These are phyloP conservation scores for Timema cristinae DNA, from an alignment of 2,888 invertebrate genomes.

Conservation along the genomic window DNA sequence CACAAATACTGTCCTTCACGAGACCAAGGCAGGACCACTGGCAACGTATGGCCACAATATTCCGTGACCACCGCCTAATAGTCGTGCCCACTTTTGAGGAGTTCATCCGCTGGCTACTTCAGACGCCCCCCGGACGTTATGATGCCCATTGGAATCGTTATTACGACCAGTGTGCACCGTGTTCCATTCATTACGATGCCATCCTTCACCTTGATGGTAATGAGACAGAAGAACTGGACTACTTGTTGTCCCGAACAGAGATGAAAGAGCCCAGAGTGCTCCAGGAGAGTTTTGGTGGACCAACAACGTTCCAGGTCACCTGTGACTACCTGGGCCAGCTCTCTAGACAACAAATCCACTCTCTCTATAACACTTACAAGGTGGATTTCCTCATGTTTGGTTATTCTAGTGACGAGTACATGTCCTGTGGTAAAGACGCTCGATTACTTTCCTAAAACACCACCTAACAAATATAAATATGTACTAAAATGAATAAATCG, in stretches of 20 bases:
- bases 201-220: conserved; percentile 42
- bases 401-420: conserved; percentile 39
- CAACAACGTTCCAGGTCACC: conserved; percentile 38
- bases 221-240: conserved; percentile 36
- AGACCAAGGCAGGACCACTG: conserved; percentile 38
- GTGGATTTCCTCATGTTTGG: conserved; percentile 44
- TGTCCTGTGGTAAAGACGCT: conserved; percentile 35
- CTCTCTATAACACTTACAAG: conserved; percentile 41
- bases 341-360: conserved; percentile 35
- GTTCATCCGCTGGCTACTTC: conserved; percentile 41
- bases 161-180: conserved; percentile 42
- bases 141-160: conserved; percentile 45
- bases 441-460: no score
- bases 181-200: conserved; percentile 40
- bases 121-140: conserved; percentile 36
- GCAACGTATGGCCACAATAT: conserved; percentile 10
- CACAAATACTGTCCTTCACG: conserved; percentile 42
- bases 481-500: no score
- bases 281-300: conserved; percentile 37
- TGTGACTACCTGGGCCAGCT: conserved; percentile 42
- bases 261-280: conserved; percentile 32
- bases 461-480: no score
- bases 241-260: conserved; percentile 28
- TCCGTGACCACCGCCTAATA: conserved; percentile 36
- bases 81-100: conserved; percentile 43